Evolutionary conservation across 1,140 invertebrate species (phyloP), one percentile per base, ranked within the genome.

Genomic region (Chlorops oryzae): DNA sequence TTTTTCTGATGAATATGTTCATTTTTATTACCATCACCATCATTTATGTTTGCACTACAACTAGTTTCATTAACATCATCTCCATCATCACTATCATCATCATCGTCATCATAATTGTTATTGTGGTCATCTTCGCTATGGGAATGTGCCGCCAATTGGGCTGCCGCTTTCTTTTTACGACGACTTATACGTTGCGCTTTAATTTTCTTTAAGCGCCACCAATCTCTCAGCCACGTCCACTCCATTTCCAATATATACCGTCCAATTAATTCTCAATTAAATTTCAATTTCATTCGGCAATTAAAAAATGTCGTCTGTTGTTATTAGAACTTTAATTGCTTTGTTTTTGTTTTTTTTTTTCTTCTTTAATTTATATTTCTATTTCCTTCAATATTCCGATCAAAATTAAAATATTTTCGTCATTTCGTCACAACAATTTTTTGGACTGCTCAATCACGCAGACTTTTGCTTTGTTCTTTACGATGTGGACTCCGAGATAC

Each of bases 151-250:
- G 28, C 15, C 25, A 27, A 6, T 17, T 17, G 6, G 23, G 17
- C 24, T 32, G 35, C 5, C 46, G 32, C 17, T n/a, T n/a, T n/a
- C n/a, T n/a, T n/a, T n/a, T n/a, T n/a, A n/a, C 45, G 32, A 45
- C 43, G 43, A 22, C 28, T 22, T 21, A 28, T 17, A 39, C 18
- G 43, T 13, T 35, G 63, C 9, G 59, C 79, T 46, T 80, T 77
- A 74, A 81, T 81, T 63, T 79, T 80, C 70, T 84, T 85, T 28
- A 86, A 74, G 50, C 82, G 76, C 83, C 84, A 85, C 83, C 83
- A 86, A 70, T 86, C 82, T 71, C 84, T 85, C 59, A 84, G 77
- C 82, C 82, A 85, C 52, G 81, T 78, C 82, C 83, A 85, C 70
- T 86, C 83, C 82, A 85, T 27, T 45, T 23, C 34, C 21, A 17